These are phyloP conservation scores for Mesitornis unicolor DNA, from an alignment of 2,113 vertebrate species.

Conservation along the genomic window DNA sequence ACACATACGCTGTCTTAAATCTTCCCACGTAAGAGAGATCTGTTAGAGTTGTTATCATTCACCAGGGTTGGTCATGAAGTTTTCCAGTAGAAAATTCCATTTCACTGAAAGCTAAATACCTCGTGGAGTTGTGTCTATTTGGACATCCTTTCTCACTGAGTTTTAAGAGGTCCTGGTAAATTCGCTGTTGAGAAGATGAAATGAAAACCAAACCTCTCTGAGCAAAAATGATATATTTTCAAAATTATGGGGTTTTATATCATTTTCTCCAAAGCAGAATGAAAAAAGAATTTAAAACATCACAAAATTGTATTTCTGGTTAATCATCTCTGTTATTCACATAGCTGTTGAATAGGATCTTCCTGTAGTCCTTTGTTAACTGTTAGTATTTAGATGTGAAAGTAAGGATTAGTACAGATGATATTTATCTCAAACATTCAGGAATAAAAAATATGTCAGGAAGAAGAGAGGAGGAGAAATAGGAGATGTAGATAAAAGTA, in stretches of 20 bases:
- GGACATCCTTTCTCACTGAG: neutral
- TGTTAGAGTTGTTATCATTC: neutral
- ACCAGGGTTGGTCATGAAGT: neutral
- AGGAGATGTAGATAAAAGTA: neutral
- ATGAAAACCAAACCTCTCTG: neutral
- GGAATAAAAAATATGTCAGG: neutral
- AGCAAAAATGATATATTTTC: neutral
- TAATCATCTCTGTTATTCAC: neutral
- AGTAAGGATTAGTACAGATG: neutral
- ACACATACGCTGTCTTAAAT: neutral
- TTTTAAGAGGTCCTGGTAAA: neutral
- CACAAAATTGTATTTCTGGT: neutral
- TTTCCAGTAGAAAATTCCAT: neutral
- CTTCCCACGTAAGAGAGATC: neutral
- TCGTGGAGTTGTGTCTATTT: neutral
- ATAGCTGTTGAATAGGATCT: neutral
- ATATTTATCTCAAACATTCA: neutral
- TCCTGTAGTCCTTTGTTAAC: neutral
- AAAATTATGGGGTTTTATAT: neutral
- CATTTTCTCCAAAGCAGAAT: neutral
- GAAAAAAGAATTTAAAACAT: neutral
- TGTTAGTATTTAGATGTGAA: neutral
- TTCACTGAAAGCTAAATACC: neutral
- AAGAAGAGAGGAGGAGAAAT: neutral
- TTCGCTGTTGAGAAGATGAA: neutral